Evolutionary conservation across 2,113 vertebrate species (phyloP), one percentile per base, ranked within the genome.

Genomic region (Nanorana parkeri): DNA sequence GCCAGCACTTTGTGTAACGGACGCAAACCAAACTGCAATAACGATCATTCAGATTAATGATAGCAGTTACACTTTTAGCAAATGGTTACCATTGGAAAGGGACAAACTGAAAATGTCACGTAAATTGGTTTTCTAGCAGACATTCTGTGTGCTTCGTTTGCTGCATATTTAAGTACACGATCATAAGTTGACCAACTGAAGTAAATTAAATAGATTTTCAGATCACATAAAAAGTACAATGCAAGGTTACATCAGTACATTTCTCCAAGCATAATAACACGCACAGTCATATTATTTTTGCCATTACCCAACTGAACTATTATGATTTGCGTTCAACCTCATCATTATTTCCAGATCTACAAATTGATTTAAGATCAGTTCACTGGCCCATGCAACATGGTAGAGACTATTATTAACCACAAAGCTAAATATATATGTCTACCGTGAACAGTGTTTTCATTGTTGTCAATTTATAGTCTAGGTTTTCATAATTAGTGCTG

Each of bases 351-450:
- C 3, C 17, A 23, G 23, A 19, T 28, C 24, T 71, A 55, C 15
- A n/a, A 56, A 29, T 20, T 24, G 29, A 77, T 36, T 77, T 55
- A 66, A 17, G 10, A 78, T 66, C n/a, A 54, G 51, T 7, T 66
- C 16, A 66, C 11, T 54, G 13, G 10, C 4, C 63, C 32, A 16
- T 60, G 13, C 56, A 80, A 56, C 29, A 60, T 13, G 61, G 19
- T 71, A 28, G 26, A 11, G 23, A 73, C 41, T 41, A 73, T 29
- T 58, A 81, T 68, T 58, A 81, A 81, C 79, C 41, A 17, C 47
- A 64, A 64, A 81, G 72, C 32, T 24, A 21, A 21, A 13, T n/a
- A n/a, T n/a, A 63, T 15, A 63, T 6, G 6, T 56, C 26, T 73
- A 56, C 17, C 10, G 24, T 73, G 51, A 73, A 29, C 17, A 73